These are phyloP conservation scores for Rhinoraja longicauda DNA, from an alignment of 2,797 vertebrate genomes.

Conservation along the genomic window DNA sequence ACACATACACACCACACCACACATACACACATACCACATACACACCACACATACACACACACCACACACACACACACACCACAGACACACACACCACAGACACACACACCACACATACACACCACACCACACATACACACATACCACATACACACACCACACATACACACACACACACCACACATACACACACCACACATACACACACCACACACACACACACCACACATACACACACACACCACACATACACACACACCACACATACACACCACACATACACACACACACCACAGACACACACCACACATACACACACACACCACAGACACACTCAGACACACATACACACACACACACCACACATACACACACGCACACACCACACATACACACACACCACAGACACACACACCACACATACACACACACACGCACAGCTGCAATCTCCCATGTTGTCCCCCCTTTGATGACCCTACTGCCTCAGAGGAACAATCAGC, in stretches of 20 bases:
- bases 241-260: neutral
- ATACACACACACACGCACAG: no score
- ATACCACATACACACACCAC: neutral
- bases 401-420: no score
- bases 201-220: neutral
- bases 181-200: neutral
- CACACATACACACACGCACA: no score
- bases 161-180: no score
- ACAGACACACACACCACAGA: no score
- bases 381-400: no score
- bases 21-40: no score
- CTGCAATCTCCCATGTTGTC: no score
- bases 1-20: no score
- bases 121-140: neutral
- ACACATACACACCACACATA: neutral
- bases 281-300: neutral
- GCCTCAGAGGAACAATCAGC: neutral
- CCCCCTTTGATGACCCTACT: neutral
- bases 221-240: neutral
- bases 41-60: no score
- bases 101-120: no score
- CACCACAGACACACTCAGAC: neutral
- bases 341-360: neutral
- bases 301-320: neutral
- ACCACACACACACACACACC: no score